Conservation (phyloP, 2,113 vertebrate species). For the Lepidothrix coronata region DNA sequence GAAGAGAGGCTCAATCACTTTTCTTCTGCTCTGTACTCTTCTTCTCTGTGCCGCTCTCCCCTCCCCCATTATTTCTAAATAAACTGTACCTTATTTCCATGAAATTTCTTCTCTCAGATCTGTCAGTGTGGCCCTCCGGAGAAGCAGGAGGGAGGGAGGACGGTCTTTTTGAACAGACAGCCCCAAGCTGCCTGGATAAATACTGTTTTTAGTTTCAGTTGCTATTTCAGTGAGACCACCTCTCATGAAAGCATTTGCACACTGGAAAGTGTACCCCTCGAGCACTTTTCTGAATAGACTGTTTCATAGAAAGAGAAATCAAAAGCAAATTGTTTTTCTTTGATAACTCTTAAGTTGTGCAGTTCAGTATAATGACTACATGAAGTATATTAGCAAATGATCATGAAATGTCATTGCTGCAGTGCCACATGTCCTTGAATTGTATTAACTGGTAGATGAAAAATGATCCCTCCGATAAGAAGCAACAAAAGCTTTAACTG, state of each 20-base stretch:
- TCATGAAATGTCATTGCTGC: not conserved
- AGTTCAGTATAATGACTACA: not conserved
- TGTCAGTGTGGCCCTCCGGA: conserved; percentile 28
- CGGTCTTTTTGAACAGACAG: not conserved
- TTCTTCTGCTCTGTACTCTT: not conserved
- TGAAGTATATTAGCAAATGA: not conserved
- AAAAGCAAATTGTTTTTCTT: conserved; percentile 53
- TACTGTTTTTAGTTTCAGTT: conserved; percentile 35
- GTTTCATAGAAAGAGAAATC: not conserved
- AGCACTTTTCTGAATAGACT: conserved; percentile 22
- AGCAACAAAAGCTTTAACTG: not conserved
- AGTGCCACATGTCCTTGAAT: not conserved
- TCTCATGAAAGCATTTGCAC: conserved; percentile 38
- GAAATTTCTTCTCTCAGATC: conserved; percentile 33
- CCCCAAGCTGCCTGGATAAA: conserved; percentile 45
- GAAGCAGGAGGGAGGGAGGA: not conserved
- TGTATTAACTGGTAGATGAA: not conserved
- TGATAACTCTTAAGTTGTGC: not conserved
- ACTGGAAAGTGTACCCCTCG: not conserved
- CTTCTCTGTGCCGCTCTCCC: too few relatives aligned
- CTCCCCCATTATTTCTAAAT: not conserved
- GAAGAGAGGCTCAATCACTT: not conserved
- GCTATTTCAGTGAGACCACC: conserved; percentile 49
- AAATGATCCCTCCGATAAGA: not conserved
- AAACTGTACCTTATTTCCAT: conserved; percentile 46